phyloP scores from a whole-genome alignment of 2,888 invertebrate species.

The Digitonthophagus gazella region DNA sequence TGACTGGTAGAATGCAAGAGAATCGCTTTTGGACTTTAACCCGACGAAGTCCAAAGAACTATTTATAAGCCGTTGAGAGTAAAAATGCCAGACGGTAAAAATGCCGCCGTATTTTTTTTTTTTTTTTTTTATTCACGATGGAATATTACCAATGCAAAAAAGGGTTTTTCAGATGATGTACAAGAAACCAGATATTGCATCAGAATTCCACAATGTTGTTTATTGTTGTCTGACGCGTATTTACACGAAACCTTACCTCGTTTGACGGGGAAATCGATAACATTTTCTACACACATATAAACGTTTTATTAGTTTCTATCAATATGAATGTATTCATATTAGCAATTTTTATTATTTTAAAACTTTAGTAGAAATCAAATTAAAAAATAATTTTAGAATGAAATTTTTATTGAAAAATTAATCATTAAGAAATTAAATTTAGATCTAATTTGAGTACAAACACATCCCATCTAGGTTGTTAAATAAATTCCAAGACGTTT shows the following conservation, averaged over 20 bases:
- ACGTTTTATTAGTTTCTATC: too few relatives aligned
- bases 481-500: too few relatives aligned
- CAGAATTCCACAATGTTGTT: conserved; percentile 21
- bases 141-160: conserved; percentile 17
- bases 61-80: not conserved
- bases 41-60: not conserved
- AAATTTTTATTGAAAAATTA: too few relatives aligned
- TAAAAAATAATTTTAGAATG: too few relatives aligned
- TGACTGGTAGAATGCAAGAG: not conserved
- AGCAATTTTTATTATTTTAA: too few relatives aligned
- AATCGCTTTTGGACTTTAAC: not conserved
- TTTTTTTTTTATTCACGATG: not conserved
- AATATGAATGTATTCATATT: too few relatives aligned
- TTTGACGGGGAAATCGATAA: too few relatives aligned
- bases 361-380: too few relatives aligned
- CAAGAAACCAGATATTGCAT: conserved; percentile 33
- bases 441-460: too few relatives aligned
- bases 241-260: not conserved
- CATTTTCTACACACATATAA: too few relatives aligned
- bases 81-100: not conserved
- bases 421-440: too few relatives aligned
- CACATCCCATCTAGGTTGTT: too few relatives aligned
- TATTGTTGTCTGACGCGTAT: not conserved
- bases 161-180: conserved; percentile 27
- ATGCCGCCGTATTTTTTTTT: not conserved